Percentiles rank a stretch among this genome's conserved stretches.
phyloP scores from a whole-genome alignment of 2,797 vertebrate genomes.

The Holocentrus rufus region DNA sequence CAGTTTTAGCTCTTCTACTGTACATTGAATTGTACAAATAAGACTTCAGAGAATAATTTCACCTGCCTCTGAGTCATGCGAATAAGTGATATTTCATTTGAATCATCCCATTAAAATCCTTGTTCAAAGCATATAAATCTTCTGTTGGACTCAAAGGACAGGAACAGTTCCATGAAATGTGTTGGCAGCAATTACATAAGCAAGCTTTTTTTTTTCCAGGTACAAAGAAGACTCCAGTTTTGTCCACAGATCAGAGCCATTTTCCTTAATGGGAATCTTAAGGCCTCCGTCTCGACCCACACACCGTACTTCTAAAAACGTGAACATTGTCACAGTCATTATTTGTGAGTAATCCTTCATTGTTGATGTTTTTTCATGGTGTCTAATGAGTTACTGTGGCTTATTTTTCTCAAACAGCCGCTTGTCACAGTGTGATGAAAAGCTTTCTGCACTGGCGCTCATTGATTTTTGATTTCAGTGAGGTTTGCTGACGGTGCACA shows the following conservation, averaged over 20 bases:
- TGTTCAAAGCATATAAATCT: too few species aligned
- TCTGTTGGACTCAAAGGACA: too few species aligned
- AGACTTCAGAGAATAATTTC: too few species aligned
- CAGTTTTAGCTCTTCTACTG: too few species aligned
- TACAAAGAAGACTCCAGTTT: slow-evolving; percentile 66
- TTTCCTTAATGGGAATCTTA: slow-evolving; percentile 54
- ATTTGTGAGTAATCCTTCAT: slow-evolving; percentile 59
- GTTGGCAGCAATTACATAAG: not conserved
- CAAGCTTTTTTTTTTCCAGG: slow-evolving; percentile 58
- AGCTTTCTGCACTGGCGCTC: not conserved
- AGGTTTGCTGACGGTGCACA: not conserved
- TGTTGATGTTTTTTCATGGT: not conserved
- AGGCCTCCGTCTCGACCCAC: slow-evolving; percentile 61
- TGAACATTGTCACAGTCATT: slow-evolving; percentile 64
- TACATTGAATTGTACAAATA: too few species aligned
- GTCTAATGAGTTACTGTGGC: not conserved
- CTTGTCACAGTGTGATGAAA: too few species aligned
- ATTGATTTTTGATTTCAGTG: too few species aligned
- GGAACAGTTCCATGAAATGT: too few species aligned
- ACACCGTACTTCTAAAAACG: slow-evolving; percentile 67
- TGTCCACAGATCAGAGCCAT: slow-evolving; percentile 26
- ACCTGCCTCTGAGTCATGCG: too few species aligned
- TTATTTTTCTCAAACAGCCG: not conserved
- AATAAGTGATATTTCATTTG: too few species aligned
- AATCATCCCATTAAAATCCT: too few species aligned